Conservation (phyloP, 2,888 invertebrate species). For the Gryllus longicercus region DNA sequence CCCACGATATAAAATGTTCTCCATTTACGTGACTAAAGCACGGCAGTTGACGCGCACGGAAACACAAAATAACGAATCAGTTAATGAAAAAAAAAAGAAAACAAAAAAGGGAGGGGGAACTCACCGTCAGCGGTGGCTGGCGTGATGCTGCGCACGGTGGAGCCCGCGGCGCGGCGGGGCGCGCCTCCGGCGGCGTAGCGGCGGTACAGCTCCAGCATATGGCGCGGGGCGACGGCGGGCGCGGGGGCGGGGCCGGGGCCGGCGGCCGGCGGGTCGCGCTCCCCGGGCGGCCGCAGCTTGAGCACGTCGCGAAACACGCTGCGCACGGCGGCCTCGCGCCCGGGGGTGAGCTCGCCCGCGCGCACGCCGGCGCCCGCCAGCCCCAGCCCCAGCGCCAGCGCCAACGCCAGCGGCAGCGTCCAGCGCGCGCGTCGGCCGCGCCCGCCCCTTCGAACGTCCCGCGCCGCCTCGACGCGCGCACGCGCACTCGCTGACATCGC, state of each 20-base stretch:
- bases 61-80: too few relatives aligned
- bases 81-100: too few relatives aligned
- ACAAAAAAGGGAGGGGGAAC: too few relatives aligned
- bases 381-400: background rate
- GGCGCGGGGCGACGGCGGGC: constrained; percentile 32
- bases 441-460: background rate
- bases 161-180: constrained; percentile 28
- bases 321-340: background rate
- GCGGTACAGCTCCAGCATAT: constrained; percentile 38
- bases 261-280: too few relatives aligned
- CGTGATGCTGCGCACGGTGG: constrained; percentile 32
- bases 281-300: background rate
- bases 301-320: background rate
- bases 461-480: too few relatives aligned
- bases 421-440: background rate
- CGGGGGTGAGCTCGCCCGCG: background rate
- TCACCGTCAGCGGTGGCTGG: constrained; percentile 23
- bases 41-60: too few relatives aligned
- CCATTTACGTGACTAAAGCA: too few relatives aligned
- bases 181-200: constrained; percentile 38
- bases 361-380: background rate
- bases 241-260: background rate
- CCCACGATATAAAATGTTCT: too few relatives aligned
- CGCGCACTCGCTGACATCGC: too few relatives aligned
- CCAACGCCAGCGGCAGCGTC: background rate